Evolutionary conservation across 35 echinoderm and acorn worm species (phyloP), one percentile per base, ranked within the genome.

Genomic region (Apostichopus japonicus): DNA sequence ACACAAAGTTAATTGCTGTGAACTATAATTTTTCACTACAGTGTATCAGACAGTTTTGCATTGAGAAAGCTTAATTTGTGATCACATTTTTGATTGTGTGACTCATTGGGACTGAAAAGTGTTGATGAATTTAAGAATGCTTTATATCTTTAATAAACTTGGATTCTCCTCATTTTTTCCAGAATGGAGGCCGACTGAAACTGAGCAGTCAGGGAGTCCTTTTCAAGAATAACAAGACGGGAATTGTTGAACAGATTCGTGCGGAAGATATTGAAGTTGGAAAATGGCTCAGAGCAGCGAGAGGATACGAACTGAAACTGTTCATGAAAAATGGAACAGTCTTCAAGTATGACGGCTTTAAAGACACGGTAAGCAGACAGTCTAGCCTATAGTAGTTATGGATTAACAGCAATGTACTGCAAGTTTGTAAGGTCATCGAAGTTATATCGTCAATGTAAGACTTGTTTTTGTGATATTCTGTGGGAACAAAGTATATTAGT

Each of bases 201-300:
- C 61, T 98, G 73, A 95, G 73, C 75, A 94, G 90, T 56, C 97
- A 98, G 93, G 95, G 97, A 21, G 88, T 98, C 8, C 75, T 92
- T 15, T 98, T 96, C 87, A 98, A 98, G 72, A 98, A 96, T 79
- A 98, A 93, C 91, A 98, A 96, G 77, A 98, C 97, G 8, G 97
- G 97, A 54, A 96, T 96, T 53, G 95, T 98, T n/a, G 97, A 98
- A 23, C 97, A 98, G 79, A 78, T 98, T 33, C 94, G 96, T 33
- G 93, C 93, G 24, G 95, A 90, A 23, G 97, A 98, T 27, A 56
- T 98, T 2, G 91, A 94, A 63, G 91, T 92, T 27, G 93, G 95
- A 13, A 96, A 94, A 24, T 98, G 97, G 97, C 56, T 98, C 23
- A 87, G 91, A 90, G 97, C 92, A 10, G 95, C 97, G 4, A 92